A percentile compares a stretch with the other conserved stretches of the same genome.
Conservation (phyloP, 2,888 invertebrate genomes). For the Amphipyra berbera region DNA sequence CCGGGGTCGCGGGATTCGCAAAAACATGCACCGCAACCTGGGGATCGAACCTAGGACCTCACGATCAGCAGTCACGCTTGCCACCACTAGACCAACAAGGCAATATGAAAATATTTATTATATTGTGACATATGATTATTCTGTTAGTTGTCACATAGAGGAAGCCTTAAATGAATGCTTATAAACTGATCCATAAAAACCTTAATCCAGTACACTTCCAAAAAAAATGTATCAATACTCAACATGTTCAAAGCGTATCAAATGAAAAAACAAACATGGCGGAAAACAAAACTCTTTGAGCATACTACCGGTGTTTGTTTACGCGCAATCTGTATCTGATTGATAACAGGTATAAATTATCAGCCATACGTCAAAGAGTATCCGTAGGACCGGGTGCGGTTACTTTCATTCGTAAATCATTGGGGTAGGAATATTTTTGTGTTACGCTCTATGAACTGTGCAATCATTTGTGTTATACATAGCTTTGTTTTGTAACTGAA, state of each 20-base stretch:
- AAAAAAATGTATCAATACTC: not conserved
- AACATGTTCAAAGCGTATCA: not conserved
- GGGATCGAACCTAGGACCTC: too few species aligned
- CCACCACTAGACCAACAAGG: too few species aligned
- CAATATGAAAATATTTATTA: too few species aligned
- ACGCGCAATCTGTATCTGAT: conserved; percentile 52
- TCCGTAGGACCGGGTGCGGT: conserved; percentile 22
- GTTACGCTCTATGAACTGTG: conserved; percentile 34
- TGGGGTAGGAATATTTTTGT: conserved; percentile 27
- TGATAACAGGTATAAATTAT: conserved; percentile 55
- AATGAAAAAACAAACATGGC: conserved; percentile 44
- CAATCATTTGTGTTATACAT: conserved; percentile 26
- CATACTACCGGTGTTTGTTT: conserved; percentile 54
- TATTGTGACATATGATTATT: too few species aligned
- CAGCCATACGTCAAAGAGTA: conserved; percentile 35
- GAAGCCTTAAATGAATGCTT: too few species aligned
- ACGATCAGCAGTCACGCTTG: too few species aligned
- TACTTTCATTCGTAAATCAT: conserved; percentile 37
- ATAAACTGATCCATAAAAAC: too few species aligned
- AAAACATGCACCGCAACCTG: too few species aligned
- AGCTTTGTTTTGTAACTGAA: conserved; percentile 10
- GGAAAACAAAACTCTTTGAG: conserved; percentile 57
- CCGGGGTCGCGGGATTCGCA: too few species aligned
- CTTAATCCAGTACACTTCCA: too few species aligned
- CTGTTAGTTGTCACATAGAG: too few species aligned